Base-by-base conservation (phyloP, 2,113 vertebrate species). In the Chaetops frenatus region DNA sequence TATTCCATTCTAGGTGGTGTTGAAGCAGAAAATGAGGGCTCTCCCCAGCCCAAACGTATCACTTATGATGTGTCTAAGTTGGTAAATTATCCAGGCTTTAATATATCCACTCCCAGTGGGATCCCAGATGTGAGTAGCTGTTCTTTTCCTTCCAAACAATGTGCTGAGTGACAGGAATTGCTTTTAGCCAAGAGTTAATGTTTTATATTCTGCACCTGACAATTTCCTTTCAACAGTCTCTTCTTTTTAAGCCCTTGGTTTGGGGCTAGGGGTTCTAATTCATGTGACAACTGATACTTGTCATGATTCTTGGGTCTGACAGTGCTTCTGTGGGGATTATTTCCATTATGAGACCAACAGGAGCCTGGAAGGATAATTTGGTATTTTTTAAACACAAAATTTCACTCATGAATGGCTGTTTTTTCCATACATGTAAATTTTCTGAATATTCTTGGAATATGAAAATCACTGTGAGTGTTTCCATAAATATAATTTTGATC, bases 61-160 rank as follows among this genome's bases (percentile, higher is more conserved):
- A 98, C 98, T 57, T 99, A 99, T 0, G 99, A 99, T 94, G 97
- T 99, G 88, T 98, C 99, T 2, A 99, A 99, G 96, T 93, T 99
- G 96, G 97, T 99, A 48, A 99, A 98, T 97, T 99, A 99, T 80
- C 99, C 99, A 61, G 99, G 99, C 47, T 99, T 99, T 97, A 99
- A 99, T 92, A 98, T 98, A 35, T 97, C 98, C 57, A 94, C 97
- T 77, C 97, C 99, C 85, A 96, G 97, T 90, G 98, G 97, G 73
- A 97, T 99, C 86, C 98, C 98, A 95, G 99, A 99, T 96, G 99
- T 99, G 97, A 99, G 99, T 98, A 51, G 21, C 56, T 80, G 22
- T 77, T 36, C 29, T 71, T 17, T 58, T 28, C 47, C 47, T 67
- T 77, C 44, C 60, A 1, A 66, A 57, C 45, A 65, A 15, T 2